phyloP scores from a whole-genome alignment of 2,797 vertebrate genomes.

The Artibeus lituratus region DNA sequence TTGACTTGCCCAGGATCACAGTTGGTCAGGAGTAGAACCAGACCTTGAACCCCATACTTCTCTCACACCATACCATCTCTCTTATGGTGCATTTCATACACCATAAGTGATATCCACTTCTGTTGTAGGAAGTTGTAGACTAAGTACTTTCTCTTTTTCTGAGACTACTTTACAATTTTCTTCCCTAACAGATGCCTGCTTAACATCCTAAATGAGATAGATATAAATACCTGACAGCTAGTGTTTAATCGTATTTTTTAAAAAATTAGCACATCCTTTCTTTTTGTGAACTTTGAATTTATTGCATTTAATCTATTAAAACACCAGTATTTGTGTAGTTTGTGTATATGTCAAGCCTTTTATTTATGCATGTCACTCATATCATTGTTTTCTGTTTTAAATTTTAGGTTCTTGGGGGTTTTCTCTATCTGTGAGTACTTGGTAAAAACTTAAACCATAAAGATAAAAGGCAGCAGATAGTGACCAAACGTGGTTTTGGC shows the following conservation, averaged over 20 bases:
- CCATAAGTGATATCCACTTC: background rate
- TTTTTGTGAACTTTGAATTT: conserved; percentile 44
- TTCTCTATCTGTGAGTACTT: conserved; percentile 70
- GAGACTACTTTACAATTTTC: conserved; percentile 14
- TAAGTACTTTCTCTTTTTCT: conserved; percentile 25
- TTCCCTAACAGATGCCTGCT: background rate
- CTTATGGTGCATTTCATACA: background rate
- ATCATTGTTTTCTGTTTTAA: conserved; percentile 71
- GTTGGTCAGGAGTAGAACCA: background rate
- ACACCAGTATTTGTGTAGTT: conserved; percentile 38
- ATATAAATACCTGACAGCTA: conserved; percentile 21
- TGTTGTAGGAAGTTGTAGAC: background rate
- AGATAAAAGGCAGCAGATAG: conserved; percentile 67
- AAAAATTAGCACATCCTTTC: background rate
- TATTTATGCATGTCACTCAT: conserved; percentile 59
- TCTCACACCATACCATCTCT: background rate
- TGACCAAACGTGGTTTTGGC: conserved; percentile 66
- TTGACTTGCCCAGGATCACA: background rate
- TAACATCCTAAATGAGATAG: conserved; percentile 13
- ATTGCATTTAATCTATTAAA: conserved; percentile 38
- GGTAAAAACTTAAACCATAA: conserved; percentile 66
- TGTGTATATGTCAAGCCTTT: conserved; percentile 42
- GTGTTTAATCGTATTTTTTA: background rate
- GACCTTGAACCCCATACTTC: background rate
- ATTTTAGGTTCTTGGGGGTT: conserved; percentile 72